Conservation (phyloP, 1,140 invertebrate genomes). For the Bombus pascuorum region DNA sequence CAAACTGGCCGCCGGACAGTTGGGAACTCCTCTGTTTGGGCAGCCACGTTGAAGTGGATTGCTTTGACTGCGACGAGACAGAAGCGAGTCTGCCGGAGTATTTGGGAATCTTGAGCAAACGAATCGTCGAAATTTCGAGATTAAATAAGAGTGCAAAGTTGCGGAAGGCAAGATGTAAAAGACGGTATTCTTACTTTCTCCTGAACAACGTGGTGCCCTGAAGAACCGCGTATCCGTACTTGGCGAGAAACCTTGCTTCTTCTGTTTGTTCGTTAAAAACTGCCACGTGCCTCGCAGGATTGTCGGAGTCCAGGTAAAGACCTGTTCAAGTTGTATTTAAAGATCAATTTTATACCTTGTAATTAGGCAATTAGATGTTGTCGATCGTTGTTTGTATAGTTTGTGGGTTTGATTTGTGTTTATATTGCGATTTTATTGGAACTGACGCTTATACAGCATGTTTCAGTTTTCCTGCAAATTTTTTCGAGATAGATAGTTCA, state of each 20-base stretch:
- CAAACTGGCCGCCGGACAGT: slow-evolving; percentile 83
- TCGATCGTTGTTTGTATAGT: too few relatives aligned
- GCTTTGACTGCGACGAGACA: slow-evolving; percentile 53
- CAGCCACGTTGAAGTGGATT: slow-evolving; percentile 84
- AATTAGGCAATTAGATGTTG: too few relatives aligned
- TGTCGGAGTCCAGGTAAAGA: slow-evolving; percentile 84
- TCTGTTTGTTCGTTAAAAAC: slow-evolving; percentile 88
- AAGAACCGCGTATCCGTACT: slow-evolving; percentile 87
- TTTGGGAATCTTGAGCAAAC: slow-evolving; percentile 67
- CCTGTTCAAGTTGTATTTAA: slow-evolving; percentile 78
- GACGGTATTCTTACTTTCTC: slow-evolving; percentile 60
- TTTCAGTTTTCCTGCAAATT: too few relatives aligned
- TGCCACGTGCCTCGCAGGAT: slow-evolving; percentile 89
- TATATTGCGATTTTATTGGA: neutral
- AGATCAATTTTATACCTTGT: too few relatives aligned
- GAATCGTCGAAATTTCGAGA: neutral
- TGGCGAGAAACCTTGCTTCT: slow-evolving; percentile 85
- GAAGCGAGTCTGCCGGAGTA: slow-evolving; percentile 62
- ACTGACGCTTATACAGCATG: too few relatives aligned
- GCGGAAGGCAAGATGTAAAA: slow-evolving; percentile 55
- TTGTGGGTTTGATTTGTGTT: too few relatives aligned
- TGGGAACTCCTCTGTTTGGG: slow-evolving; percentile 84
- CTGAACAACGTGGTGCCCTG: slow-evolving; percentile 80
- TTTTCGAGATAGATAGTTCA: too few relatives aligned
- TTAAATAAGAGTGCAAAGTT: neutral